These are phyloP conservation scores for Eugnorisma glareosa DNA, from an alignment of 2,888 invertebrate genomes.

Conservation along the genomic window DNA sequence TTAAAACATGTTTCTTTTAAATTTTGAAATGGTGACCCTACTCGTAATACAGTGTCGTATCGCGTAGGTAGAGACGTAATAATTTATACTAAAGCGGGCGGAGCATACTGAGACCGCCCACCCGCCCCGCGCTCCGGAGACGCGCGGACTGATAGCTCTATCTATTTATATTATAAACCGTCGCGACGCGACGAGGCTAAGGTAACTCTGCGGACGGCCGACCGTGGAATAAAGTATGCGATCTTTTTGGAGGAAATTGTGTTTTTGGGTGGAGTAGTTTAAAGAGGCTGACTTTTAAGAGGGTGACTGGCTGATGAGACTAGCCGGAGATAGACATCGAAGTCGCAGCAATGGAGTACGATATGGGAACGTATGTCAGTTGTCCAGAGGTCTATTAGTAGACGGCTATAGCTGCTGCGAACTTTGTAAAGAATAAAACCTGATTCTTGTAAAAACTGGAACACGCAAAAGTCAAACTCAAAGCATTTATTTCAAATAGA, in stretches of 20 bases:
- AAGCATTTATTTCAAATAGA: no score
- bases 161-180: conserved; percentile 45
- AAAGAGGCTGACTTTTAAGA: not conserved
- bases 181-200: conserved; percentile 24
- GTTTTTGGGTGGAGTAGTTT: no score
- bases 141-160: conserved; percentile 44
- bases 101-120: conserved; percentile 52
- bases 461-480: not conserved
- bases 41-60: conserved; percentile 13
- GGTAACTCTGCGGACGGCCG: conserved; percentile 9
- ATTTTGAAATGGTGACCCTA: conserved; percentile 9
- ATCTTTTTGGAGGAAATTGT: conserved; percentile 27
- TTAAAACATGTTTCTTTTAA: not conserved
- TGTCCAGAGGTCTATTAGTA: not conserved
- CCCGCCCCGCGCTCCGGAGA: conserved; percentile 44
- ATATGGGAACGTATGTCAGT: not conserved
- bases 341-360: not conserved
- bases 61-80: conserved; percentile 24
- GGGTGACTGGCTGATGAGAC: not conserved
- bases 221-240: conserved; percentile 11
- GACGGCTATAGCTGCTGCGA: not conserved
- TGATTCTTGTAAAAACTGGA: not conserved
- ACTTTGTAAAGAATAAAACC: not conserved
- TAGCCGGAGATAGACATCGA: not conserved
- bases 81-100: conserved; percentile 54